Percentiles rank a stretch among this genome's conserved stretches.
These are phyloP conservation scores for Ophion obscuratus DNA, from an alignment of 2,888 invertebrate species.

Conservation along the genomic window DNA sequence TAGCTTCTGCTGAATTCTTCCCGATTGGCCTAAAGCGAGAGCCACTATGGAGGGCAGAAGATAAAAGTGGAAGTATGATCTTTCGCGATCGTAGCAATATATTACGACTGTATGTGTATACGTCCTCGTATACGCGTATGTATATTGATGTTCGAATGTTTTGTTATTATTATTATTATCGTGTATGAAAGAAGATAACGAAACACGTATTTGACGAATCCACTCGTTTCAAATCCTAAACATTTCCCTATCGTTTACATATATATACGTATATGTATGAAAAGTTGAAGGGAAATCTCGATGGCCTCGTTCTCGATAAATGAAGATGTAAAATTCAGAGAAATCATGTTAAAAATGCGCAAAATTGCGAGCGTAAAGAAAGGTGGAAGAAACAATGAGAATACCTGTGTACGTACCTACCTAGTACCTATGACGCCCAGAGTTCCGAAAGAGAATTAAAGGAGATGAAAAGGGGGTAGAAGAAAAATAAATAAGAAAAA, in stretches of 20 bases:
- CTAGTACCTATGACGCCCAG: conserved; percentile 68
- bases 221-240: conserved; percentile 74
- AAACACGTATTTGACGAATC: conserved; percentile 68
- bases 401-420: conserved; percentile 68
- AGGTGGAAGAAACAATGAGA: conserved; percentile 56
- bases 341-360: conserved; percentile 48
- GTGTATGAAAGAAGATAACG: conserved; percentile 54
- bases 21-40: neutral
- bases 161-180: conserved; percentile 78
- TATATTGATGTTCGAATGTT: conserved; percentile 81
- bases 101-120: conserved; percentile 69
- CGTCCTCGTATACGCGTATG: conserved; percentile 66
- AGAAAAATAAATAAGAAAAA: conserved; percentile 56
- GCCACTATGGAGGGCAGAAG: neutral
- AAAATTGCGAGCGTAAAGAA: conserved; percentile 57
- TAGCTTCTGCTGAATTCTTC: conserved; percentile 71
- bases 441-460: conserved; percentile 48
- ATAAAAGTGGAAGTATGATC: conserved; percentile 70
- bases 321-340: conserved; percentile 36
- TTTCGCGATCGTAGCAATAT: conserved; percentile 76
- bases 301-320: conserved; percentile 53
- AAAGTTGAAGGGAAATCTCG: conserved; percentile 50
- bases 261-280: conserved; percentile 49
- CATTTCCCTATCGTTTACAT: conserved; percentile 68
- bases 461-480: conserved; percentile 43